A percentile compares a stretch with the other conserved stretches of the same genome.
Evolutionary conservation across 2,888 invertebrate species (phyloP).

Genomic region (Phorcus lineatus): DNA sequence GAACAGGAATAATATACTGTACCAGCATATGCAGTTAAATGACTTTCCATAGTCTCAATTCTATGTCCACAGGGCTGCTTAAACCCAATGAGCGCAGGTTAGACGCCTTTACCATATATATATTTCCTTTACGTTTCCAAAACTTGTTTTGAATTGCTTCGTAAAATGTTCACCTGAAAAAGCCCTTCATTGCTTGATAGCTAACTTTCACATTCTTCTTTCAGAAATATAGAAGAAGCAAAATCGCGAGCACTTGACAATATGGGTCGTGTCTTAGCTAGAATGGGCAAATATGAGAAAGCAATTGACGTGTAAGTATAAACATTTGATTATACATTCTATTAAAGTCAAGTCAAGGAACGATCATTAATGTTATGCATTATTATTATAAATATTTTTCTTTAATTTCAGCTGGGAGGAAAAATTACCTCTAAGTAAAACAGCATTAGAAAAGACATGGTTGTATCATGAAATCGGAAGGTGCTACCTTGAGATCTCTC

Average conservation of each 20-base stretch:
- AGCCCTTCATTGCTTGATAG: neutral
- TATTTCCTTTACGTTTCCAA: too few relatives aligned
- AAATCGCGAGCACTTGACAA: conserved; percentile 75
- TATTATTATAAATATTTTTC: neutral
- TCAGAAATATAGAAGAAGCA: conserved; percentile 68
- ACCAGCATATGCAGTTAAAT: too few relatives aligned
- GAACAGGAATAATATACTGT: too few relatives aligned
- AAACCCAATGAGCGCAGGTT: too few relatives aligned
- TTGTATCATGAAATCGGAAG: conserved; percentile 77
- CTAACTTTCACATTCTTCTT: conserved; percentile 31
- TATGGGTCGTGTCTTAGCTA: conserved; percentile 73
- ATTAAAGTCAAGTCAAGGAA: too few relatives aligned
- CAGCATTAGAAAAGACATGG: conserved; percentile 75
- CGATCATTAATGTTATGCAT: neutral
- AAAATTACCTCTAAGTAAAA: conserved; percentile 74
- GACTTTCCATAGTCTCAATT: too few relatives aligned
- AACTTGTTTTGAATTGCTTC: neutral
- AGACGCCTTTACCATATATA: too few relatives aligned
- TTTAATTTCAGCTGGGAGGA: conserved; percentile 69
- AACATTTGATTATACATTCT: neutral
- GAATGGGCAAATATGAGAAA: conserved; percentile 72
- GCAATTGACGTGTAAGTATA: conserved; percentile 73
- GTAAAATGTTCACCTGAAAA: neutral
- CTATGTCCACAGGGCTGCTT: too few relatives aligned
- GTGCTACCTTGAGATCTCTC: conserved; percentile 74